phyloP scores from a whole-genome alignment of 2,797 vertebrate species.

The Etheostoma perlongum region DNA sequence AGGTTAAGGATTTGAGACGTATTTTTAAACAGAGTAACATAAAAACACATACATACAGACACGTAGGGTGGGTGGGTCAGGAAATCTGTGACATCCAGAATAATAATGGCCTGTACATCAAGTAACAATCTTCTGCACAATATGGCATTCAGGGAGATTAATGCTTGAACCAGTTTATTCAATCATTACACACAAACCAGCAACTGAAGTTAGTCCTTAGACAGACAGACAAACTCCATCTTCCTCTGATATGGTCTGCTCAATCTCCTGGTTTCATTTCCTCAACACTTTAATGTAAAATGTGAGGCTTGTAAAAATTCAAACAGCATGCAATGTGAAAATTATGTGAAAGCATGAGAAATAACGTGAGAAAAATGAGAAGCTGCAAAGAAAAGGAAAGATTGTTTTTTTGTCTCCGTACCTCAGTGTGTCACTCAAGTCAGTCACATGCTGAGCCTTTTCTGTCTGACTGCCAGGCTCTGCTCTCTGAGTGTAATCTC shows the following conservation, averaged over 20 bases:
- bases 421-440: conserved; percentile 59
- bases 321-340: neutral
- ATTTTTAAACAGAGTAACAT: neutral
- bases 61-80: neutral
- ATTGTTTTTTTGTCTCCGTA: conserved; percentile 43
- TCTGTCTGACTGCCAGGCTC: conserved; percentile 67
- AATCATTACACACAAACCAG: conserved; percentile 52
- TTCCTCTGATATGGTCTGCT: conserved; percentile 18
- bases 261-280: neutral
- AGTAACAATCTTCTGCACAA: conserved; percentile 14
- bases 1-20: neutral
- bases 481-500: conserved; percentile 70
- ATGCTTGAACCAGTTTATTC: conserved; percentile 50
- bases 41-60: neutral
- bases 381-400: conserved; percentile 17
- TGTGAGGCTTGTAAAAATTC: neutral
- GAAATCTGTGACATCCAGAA: conserved; percentile 8
- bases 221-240: conserved; percentile 1
- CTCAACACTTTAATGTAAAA: neutral
- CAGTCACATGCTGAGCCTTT: conserved; percentile 67
- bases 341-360: neutral
- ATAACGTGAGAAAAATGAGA: conserved; percentile 4
- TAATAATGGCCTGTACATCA: neutral
- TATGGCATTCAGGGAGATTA: conserved; percentile 42
- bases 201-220: conserved; percentile 51